Evolutionary conservation across 2,797 vertebrate species (phyloP).

Genomic region (Siniperca undulata): DNA sequence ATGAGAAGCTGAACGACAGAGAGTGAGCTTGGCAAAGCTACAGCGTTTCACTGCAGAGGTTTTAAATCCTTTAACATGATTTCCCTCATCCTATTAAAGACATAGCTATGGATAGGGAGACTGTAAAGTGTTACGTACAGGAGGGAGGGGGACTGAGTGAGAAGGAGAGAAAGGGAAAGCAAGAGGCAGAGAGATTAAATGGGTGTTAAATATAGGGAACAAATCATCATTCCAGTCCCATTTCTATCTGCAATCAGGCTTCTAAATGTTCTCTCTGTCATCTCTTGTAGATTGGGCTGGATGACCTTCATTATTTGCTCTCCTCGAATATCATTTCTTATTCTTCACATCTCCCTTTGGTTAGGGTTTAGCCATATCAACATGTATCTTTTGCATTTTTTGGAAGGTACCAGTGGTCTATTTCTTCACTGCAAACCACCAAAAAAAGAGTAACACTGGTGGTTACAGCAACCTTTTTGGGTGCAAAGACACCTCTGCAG

Average conservation of each 20-base stretch:
- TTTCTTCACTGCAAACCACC: slow-evolving; percentile 18
- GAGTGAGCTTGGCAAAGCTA: slow-evolving; percentile 74
- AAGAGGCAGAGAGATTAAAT: slow-evolving; percentile 69
- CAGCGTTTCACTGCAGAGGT: slow-evolving; percentile 79
- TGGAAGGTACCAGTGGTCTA: not conserved
- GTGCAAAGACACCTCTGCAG: not conserved
- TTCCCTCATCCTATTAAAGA: slow-evolving; percentile 85
- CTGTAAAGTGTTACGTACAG: slow-evolving; percentile 72
- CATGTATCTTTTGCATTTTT: slow-evolving; percentile 13
- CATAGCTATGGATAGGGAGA: slow-evolving; percentile 78
- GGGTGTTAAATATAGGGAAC: slow-evolving; percentile 75
- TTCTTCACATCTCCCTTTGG: slow-evolving; percentile 2
- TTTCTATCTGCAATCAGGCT: slow-evolving; percentile 63
- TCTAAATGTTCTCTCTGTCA: slow-evolving; percentile 56
- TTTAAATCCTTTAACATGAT: slow-evolving; percentile 87
- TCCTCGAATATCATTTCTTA: slow-evolving; percentile 13
- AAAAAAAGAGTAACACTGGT: not conserved
- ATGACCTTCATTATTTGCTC: slow-evolving; percentile 52
- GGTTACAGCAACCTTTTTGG: not conserved
- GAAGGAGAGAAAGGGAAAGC: slow-evolving; percentile 59
- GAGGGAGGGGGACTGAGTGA: slow-evolving; percentile 65
- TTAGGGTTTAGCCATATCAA: slow-evolving; percentile 2
- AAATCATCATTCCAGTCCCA: slow-evolving; percentile 66
- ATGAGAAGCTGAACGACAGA: slow-evolving; percentile 67
- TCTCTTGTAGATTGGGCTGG: slow-evolving; percentile 35